A percentile compares a stretch with the other conserved stretches of the same genome.
Evolutionary conservation across 2,797 vertebrate genomes (phyloP).

Genomic region (Microctenopoma steveboyesi): DNA sequence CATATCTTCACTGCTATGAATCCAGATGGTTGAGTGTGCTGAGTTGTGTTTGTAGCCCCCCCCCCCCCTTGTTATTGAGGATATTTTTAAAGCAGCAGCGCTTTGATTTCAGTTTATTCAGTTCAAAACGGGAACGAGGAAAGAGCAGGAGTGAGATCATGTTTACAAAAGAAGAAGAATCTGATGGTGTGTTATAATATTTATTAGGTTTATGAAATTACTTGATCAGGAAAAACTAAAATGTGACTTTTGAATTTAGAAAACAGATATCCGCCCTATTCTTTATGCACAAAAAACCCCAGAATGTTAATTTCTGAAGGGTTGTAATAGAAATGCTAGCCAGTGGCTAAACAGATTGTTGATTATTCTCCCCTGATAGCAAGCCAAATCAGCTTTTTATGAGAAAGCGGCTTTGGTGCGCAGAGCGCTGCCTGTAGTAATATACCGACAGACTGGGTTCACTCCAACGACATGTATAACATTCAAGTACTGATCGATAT

Average conservation of each 20-base stretch:
- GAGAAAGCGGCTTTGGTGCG: slow-evolving; percentile 41
- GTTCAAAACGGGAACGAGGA: background rate
- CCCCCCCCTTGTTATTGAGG: background rate
- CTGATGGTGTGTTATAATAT: background rate
- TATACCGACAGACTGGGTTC: slow-evolving; percentile 53
- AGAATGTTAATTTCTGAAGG: slow-evolving; percentile 28
- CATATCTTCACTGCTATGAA: slow-evolving; percentile 19
- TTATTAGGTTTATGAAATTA: slow-evolving; percentile 9
- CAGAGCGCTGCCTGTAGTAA: slow-evolving; percentile 48
- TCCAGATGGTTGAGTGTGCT: slow-evolving; percentile 7
- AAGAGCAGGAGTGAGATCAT: background rate
- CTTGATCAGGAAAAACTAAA: slow-evolving; percentile 15
- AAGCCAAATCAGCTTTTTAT: slow-evolving; percentile 54
- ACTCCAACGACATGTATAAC: slow-evolving; percentile 60
- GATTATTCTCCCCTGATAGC: slow-evolving; percentile 64
- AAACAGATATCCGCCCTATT: slow-evolving; percentile 45
- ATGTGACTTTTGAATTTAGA: background rate
- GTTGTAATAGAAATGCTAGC: slow-evolving; percentile 52
- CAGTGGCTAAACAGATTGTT: slow-evolving; percentile 67
- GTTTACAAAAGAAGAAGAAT: background rate
- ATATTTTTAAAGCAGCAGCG: background rate
- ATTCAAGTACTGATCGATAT: slow-evolving; percentile 76
- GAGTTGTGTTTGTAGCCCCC: background rate
- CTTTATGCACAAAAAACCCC: slow-evolving; percentile 19
- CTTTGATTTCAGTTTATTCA: slow-evolving; percentile 8